Evolutionary conservation across 1,140 invertebrate genomes (phyloP), one percentile per base, ranked within the genome.

Genomic region (Bathynomus jamesi): DNA sequence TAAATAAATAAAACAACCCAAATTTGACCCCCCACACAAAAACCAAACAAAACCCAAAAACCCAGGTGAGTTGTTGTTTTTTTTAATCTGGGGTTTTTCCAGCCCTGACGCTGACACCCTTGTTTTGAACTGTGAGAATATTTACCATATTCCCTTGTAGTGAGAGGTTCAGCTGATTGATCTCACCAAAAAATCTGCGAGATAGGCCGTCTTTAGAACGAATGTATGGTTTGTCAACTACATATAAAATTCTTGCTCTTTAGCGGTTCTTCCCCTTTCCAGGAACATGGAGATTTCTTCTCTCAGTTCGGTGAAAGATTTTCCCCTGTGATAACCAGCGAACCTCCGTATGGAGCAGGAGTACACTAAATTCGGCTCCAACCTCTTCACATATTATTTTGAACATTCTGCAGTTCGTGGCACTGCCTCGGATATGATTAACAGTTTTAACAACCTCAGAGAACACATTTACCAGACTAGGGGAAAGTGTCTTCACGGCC

Each of bases 401-500:
- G 32, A 68, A 53, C 32, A 68, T 30, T 68, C 66, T 40, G 60
- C 17, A 53, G 60, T 46, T 68, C 24, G 60, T 40, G 17, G 66
- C 13, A 60, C 32, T 53, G 40, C 32, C 60, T 68, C 60, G 40
- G 66, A 68, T 28, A 29, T 21, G 60, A 68, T 68, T 68, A 60
- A 60, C 66, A 28, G 60, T 68, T 4, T 69, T 69, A 28, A 69
- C 60, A 5, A 69, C 60, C 21, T 28, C 24, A 3, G 21, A 28
- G 25, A 69, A 62, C 7, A 62, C 68, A 31, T 29, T 32, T 17
- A 74, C 71, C 66, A 67, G 61, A 70, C 30, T 11, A 69, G 11
- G 29, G 46, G 40, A 21, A 25, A 69, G 64, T 53, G 27, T 27
- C 60, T 69, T 65, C 28, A n/a, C 53, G 30, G 68, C 0, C 32